Base-by-base conservation (phyloP, 23 tunicate species). In the Styela clava region DNA sequence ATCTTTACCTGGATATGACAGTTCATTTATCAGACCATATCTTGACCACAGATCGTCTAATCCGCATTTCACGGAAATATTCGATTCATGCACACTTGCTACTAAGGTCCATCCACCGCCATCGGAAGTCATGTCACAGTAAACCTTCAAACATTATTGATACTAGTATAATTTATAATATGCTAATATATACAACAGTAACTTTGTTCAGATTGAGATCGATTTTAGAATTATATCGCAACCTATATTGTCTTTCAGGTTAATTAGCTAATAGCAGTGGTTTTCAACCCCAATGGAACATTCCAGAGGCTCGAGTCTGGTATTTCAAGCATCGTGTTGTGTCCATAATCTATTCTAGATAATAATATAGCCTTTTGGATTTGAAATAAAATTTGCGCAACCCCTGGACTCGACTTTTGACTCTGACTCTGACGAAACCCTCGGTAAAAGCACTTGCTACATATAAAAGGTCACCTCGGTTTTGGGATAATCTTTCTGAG, bases 101-200 rank as follows among this genome's bases (percentile, higher is more conserved):
- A 67, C 71, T 24, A 67, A 29, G 0, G 71, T 67, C 71, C 71
- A 67, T 67, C 71, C 71, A 1, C 71, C 71, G 22, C 71, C 71
- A 29, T 67, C 71, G 0, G 71, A 25, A 25, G 71, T 22, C 71
- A 67, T 67, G 71, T 67, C 71, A 67, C 71, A 67, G 31, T 18
- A 67, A 67, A 67, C 71, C 71, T 67, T 7, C 7, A 44, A 44
- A 12, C 56, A 44, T 44, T 44, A 44, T n/a, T n/a, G n/a, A n/a
- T n/a, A 44, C 56, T 12, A 7, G 12, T 44, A 5, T 12, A 44
- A 44, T 44, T 7, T 44, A 44, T 44, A 7, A 5, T 44, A 44
- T 12, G 7, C 56, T 44, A 5, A 44, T 44, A 5, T 44, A 44
- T 12, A 44, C 12, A 44, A 7, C 56, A 44, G 12, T 5, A 44